Conservation (phyloP, 2,888 invertebrate genomes). For the Rhagium mordax region DNA sequence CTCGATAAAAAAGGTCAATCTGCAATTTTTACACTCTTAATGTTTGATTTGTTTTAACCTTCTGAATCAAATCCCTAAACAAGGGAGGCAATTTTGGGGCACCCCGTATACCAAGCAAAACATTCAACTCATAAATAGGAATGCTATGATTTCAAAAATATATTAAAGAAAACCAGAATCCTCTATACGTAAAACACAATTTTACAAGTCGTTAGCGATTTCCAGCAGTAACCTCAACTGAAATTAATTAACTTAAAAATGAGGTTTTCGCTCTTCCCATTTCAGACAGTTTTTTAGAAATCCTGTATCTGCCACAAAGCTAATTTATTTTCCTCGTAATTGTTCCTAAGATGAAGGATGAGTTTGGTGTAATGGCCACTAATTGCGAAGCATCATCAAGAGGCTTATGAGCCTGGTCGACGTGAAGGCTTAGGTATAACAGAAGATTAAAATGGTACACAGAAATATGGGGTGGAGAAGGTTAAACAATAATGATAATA, state of each 20-base stretch:
- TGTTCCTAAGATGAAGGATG: constrained; percentile 28
- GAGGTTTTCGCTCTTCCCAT: neutral
- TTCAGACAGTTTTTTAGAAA: neutral
- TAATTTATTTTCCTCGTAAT: constrained; percentile 33
- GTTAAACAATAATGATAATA: neutral
- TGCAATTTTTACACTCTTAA: too few relatives aligned
- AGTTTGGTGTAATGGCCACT: constrained; percentile 34
- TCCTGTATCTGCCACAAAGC: constrained; percentile 15
- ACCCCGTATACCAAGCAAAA: too few relatives aligned
- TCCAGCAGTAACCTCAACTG: neutral
- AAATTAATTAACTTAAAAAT: constrained; percentile 1
- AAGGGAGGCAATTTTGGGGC: too few relatives aligned
- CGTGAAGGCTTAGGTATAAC: neutral
- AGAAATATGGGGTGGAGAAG: constrained; percentile 5
- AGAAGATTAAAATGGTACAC: neutral
- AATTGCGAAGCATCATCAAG: constrained; percentile 37
- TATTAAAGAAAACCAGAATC: too few relatives aligned
- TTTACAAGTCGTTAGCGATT: neutral
- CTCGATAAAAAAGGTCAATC: too few relatives aligned
- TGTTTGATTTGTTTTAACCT: too few relatives aligned
- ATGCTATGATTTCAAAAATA: too few relatives aligned
- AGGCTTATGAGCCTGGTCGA: constrained; percentile 21
- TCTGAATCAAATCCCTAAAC: too few relatives aligned
- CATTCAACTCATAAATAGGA: too few relatives aligned
- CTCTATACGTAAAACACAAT: neutral